Base-by-base conservation (phyloP, 2,113 vertebrate species). In the Felis chaus region DNA sequence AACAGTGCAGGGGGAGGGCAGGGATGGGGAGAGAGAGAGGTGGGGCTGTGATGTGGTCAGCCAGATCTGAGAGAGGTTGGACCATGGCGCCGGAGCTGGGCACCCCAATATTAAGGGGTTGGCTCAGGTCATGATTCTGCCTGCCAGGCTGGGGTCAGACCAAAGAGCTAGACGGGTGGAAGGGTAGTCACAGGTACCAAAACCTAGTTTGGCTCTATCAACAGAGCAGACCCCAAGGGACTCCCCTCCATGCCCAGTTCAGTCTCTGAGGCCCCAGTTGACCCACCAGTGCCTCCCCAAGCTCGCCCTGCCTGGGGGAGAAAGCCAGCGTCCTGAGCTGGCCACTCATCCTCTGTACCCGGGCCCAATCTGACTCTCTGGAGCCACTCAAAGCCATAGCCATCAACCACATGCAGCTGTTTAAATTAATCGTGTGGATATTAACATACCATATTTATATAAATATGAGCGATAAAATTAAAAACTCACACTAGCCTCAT, bases 11-110 rank as follows among this genome's bases (percentile, higher is more conserved):
- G 31, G n/a, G 50, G 89, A 65, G 29, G 31, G 81, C 16, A n/a
- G 41, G 53, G 53, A 41, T 27, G 0, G 4, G 18, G 25, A 50
- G 18, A 39, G 45, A 33, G 33, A 50, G 25, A 23, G 25, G 13
- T 21, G 31, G 61, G 4, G n/a, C 69, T 78, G 71, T 11, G 7
- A 29, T 41, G 9, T 4, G 3, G 15, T 31, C n/a, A 4, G 82
- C n/a, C 73, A 69, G 74, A 69, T 57, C 88, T 13, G 39, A 50
- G 71, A n/a, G 57, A 79, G 61, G 39, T 33, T 7, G 4, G 80
- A 12, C 63, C 29, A 19, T 4, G 3, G 21, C 19, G 66, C 41
- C 25, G 66, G n/a, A 18, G 39, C 23, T 2, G 0, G 0, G 3
- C 27, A 15, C 39, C 25, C 31, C n/a, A 41, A 27, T 39, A 3